Conservation (phyloP, 37 sponge, comb jelly and placozoan genomes). For the Axinella damicornis region DNA sequence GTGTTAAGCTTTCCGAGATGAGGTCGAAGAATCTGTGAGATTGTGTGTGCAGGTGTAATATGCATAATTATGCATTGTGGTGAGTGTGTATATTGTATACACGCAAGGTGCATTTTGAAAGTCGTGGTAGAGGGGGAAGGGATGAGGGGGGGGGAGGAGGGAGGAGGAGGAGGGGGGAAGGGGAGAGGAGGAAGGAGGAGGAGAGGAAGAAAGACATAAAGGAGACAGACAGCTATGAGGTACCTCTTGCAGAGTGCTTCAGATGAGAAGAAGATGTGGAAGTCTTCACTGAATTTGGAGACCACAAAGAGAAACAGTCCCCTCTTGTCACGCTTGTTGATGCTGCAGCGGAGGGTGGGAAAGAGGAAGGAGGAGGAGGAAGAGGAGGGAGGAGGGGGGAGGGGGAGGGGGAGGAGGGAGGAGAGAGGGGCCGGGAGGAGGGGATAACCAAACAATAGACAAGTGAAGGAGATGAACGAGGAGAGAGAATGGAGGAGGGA, state of each 20-base stretch:
- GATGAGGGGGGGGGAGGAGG: no score
- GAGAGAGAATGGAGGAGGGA: background rate
- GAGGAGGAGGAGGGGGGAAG: background rate
- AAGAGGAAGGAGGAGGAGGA: background rate
- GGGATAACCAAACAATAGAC: background rate
- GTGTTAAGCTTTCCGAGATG: background rate
- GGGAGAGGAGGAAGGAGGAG: background rate
- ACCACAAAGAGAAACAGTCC: constrained; percentile 70
- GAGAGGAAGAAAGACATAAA: background rate
- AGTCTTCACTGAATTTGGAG: constrained; percentile 68
- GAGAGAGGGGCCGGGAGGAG: background rate
- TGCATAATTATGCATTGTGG: no score
- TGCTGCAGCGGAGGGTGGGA: constrained; percentile 11
- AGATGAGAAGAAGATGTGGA: constrained; percentile 86
- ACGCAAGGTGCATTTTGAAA: no score
- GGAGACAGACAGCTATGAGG: background rate
- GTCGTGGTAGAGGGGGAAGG: no score
- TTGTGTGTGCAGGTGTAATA: background rate
- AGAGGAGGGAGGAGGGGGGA: no score
- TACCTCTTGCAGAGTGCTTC: constrained; percentile 57
- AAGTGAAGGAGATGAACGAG: constrained; percentile 35
- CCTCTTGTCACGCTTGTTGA: constrained; percentile 80
- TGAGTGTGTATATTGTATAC: no score
- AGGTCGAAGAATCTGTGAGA: background rate
- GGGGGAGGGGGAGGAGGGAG: background rate